A percentile compares a stretch with the other conserved stretches of the same genome.
These are phyloP conservation scores for Falco peregrinus DNA, from an alignment of 2,797 vertebrate species.

Conservation along the genomic window DNA sequence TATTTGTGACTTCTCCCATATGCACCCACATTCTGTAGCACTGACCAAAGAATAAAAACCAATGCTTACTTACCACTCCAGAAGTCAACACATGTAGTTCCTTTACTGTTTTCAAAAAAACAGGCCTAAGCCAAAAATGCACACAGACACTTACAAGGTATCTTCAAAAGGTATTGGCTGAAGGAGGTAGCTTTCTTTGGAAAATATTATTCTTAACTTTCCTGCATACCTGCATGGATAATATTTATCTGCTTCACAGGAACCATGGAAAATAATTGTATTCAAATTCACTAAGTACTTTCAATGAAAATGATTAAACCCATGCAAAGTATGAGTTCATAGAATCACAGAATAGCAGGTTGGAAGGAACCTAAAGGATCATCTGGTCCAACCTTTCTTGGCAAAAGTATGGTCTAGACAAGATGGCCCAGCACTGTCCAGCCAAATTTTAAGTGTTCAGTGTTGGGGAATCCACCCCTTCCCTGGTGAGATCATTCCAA, in stretches of 20 bases:
- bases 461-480: no score
- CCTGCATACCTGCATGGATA: not conserved
- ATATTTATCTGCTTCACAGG: not conserved
- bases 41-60: not conserved
- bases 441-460: no score
- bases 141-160: not conserved
- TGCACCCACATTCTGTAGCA: not conserved
- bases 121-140: not conserved
- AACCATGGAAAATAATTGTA: not conserved
- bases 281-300: not conserved
- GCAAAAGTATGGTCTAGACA: no score
- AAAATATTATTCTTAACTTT: not conserved
- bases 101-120: not conserved
- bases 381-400: no score
- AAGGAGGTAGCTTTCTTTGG: not conserved
- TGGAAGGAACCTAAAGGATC: not conserved
- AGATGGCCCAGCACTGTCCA: no score
- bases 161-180: not conserved
- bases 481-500: no score
- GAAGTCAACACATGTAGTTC: not conserved
- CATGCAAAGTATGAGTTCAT: not conserved
- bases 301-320: not conserved
- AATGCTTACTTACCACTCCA: not conserved
- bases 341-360: not conserved
- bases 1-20: not conserved